phyloP scores from a whole-genome alignment of 2,888 invertebrate species.

The Pycnomerus fuliginosus region DNA sequence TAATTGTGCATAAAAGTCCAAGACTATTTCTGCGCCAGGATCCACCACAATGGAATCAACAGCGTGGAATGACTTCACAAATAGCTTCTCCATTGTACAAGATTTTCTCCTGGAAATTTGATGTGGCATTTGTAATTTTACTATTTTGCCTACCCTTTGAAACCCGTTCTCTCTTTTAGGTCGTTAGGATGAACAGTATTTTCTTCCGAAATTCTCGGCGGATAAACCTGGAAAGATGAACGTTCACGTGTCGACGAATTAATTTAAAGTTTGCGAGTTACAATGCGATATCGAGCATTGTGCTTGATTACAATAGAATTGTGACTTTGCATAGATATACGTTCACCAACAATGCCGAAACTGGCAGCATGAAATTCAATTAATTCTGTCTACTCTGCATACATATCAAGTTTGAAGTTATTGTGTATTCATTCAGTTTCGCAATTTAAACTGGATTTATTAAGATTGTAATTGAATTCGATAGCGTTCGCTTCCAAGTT shows the following conservation, averaged over 20 bases:
- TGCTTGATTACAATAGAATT: conserved; percentile 48
- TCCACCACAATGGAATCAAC: conserved; percentile 44
- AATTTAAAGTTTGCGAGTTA: conserved; percentile 49
- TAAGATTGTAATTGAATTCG: conserved; percentile 34
- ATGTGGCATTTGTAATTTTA: conserved; percentile 33
- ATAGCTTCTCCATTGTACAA: conserved; percentile 42
- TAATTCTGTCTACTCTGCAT: conserved; percentile 43
- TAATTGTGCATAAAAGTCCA: conserved; percentile 49
- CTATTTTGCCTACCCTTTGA: conserved; percentile 1
- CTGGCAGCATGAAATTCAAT: conserved; percentile 46
- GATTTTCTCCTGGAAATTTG: conserved; percentile 36
- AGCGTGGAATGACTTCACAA: conserved; percentile 48
- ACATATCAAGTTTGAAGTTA: conserved; percentile 46
- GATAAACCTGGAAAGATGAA: too few species aligned
- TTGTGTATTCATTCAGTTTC: conserved; percentile 35
- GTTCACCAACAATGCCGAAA: conserved; percentile 42
- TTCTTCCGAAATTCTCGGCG: too few species aligned
- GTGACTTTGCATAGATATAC: conserved; percentile 52
- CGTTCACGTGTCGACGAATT: conserved; percentile 45
- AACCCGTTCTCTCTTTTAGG: conserved; percentile 4
- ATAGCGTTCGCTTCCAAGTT: conserved; percentile 22
- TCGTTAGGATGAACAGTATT: too few species aligned
- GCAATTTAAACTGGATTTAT: conserved; percentile 31
- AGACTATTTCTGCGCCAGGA: conserved; percentile 34
- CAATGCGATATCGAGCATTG: conserved; percentile 46